These are phyloP conservation scores for Mesorhabditis sp. DNA, from an alignment of 2,888 invertebrate species.

Conservation along the genomic window DNA sequence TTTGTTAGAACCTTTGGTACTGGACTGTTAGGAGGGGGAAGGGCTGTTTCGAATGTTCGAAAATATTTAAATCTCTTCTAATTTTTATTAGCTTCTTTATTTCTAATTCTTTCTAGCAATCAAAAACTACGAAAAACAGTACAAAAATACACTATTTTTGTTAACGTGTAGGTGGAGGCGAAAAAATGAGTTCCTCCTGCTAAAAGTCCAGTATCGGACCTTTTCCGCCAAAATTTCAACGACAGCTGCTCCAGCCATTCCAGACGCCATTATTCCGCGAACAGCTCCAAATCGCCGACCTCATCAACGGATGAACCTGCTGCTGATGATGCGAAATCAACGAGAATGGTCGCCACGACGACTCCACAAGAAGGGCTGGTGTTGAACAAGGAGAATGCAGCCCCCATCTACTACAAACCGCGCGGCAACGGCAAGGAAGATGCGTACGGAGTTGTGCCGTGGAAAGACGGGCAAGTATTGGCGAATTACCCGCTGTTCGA, in stretches of 20 bases:
- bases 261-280: conserved; percentile 21
- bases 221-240: background rate
- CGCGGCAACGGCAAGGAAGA: conserved; percentile 19
- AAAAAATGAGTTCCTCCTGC: too few species aligned
- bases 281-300: conserved; percentile 10
- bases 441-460: conserved; percentile 36
- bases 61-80: too few species aligned
- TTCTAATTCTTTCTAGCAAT: too few species aligned
- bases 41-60: too few species aligned
- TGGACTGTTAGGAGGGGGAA: too few species aligned
- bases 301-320: background rate
- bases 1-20: too few species aligned
- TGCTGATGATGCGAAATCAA: background rate
- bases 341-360: conserved; percentile 13
- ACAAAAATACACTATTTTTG: too few species aligned
- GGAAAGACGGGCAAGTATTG: conserved; percentile 41
- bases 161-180: too few species aligned
- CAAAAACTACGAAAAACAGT: too few species aligned
- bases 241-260: conserved; percentile 10
- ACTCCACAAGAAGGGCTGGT: conserved; percentile 16
- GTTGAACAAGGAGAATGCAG: conserved; percentile 26
- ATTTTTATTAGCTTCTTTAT: too few species aligned
- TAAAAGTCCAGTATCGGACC: background rate
- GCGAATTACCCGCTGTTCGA: conserved; percentile 54
- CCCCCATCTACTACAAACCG: conserved; percentile 43